Conservation (phyloP, 23 tunicate species). For the Trididemnum clinides region DNA sequence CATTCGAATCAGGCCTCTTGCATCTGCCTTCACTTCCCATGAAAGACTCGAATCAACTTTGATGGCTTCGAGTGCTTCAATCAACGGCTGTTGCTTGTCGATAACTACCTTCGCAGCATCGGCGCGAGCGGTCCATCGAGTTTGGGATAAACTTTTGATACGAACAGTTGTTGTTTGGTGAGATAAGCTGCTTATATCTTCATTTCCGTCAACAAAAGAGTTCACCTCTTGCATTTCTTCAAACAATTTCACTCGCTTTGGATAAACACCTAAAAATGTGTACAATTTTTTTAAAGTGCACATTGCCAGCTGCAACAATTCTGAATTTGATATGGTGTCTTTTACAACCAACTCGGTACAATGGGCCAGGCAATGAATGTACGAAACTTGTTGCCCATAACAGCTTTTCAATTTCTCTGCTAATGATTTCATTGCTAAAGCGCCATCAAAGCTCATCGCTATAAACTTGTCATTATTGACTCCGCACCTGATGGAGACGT, state of each 20-base stretch:
- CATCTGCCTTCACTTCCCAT: constrained; percentile 34
- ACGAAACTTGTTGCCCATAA: constrained; percentile 33
- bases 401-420: constrained; percentile 27
- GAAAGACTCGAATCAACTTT: constrained; percentile 24
- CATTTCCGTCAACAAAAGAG: constrained; percentile 21
- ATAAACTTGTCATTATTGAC: constrained; percentile 25
- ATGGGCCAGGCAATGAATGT: constrained; percentile 34
- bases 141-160: constrained; percentile 27
- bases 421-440: constrained; percentile 22
- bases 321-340: constrained; percentile 25
- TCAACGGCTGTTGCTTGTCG: constrained; percentile 26
- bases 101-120: constrained; percentile 35
- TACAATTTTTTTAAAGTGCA: constrained; percentile 19
- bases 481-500: constrained; percentile 24
- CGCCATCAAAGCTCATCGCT: constrained; percentile 22
- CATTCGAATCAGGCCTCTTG: constrained; percentile 29
- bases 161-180: constrained; percentile 21
- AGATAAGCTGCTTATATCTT: constrained; percentile 20
- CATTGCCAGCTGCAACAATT: constrained; percentile 25
- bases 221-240: constrained; percentile 25
- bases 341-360: constrained; percentile 23
- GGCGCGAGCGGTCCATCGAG: constrained; percentile 30
- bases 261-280: constrained; percentile 31
- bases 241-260: constrained; percentile 23
- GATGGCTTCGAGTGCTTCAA: constrained; percentile 26